phyloP scores from a whole-genome alignment of 1,140 invertebrate species.

The Pissodes strobi region DNA sequence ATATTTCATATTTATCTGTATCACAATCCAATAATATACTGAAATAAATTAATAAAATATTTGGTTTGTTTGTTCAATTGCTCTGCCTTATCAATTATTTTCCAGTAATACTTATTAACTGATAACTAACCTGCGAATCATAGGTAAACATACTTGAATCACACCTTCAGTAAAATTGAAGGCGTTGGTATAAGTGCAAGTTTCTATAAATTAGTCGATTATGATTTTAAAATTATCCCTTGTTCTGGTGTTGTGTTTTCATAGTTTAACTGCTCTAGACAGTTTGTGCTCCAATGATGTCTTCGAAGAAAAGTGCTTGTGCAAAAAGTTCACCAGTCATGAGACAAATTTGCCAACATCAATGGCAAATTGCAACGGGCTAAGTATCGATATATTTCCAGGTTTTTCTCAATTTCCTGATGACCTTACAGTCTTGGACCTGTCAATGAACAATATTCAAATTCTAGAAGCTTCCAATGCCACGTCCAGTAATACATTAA shows the following conservation, averaged over 20 bases:
- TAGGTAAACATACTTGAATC: too few species aligned
- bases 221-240: background rate
- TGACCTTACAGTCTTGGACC: slow-evolving; percentile 39
- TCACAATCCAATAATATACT: too few species aligned
- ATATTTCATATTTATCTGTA: too few species aligned
- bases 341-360: slow-evolving; percentile 16
- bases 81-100: too few species aligned
- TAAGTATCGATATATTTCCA: slow-evolving; percentile 37
- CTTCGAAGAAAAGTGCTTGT: slow-evolving; percentile 24
- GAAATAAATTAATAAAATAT: too few species aligned
- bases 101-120: too few species aligned
- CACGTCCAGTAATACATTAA: slow-evolving; percentile 28
- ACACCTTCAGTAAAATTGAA: background rate
- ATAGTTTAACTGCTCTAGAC: background rate
- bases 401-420: slow-evolving; percentile 25
- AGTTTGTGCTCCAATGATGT: slow-evolving; percentile 10
- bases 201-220: background rate
- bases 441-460: slow-evolving; percentile 48
- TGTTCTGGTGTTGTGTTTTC: background rate
- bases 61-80: too few species aligned
- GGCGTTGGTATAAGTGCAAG: background rate
- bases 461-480: slow-evolving; percentile 33
- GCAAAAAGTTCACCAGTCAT: slow-evolving; percentile 18
- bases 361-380: slow-evolving; percentile 39
- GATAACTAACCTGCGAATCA: too few species aligned